Percentiles rank a stretch among this genome's conserved stretches.
Evolutionary conservation across 2,113 vertebrate species (phyloP).

Genomic region (Rhegmatorhina hoffmannsi): DNA sequence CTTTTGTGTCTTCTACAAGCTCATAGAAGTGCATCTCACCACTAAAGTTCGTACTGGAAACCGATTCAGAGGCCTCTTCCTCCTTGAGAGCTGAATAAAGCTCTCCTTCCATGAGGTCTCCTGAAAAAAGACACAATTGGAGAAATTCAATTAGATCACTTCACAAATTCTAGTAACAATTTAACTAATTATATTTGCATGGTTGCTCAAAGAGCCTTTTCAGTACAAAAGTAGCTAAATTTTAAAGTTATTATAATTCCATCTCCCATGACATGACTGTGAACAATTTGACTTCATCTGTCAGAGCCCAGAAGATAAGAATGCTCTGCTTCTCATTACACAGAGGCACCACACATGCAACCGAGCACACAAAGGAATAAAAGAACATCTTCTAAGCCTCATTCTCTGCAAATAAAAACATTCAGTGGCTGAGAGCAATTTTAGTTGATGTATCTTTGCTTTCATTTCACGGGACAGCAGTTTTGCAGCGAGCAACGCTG

Average conservation of each 20-base stretch:
- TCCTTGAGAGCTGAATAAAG: constrained; percentile 96
- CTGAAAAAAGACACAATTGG: constrained; percentile 67
- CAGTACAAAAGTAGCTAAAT: neutral
- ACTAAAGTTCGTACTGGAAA: constrained; percentile 92
- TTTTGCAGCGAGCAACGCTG: neutral
- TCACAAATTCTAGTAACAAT: neutral
- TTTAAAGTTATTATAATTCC: neutral
- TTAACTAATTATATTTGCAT: neutral
- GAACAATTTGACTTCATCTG: neutral
- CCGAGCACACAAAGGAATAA: neutral
- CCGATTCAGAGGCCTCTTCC: constrained; percentile 87
- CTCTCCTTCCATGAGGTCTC: constrained; percentile 95
- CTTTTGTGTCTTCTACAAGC: constrained; percentile 97
- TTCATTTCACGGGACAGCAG: neutral
- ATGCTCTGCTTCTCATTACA: neutral
- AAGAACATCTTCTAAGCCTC: neutral
- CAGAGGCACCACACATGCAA: neutral
- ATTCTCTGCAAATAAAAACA: neutral
- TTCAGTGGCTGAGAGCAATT: neutral
- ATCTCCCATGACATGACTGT: neutral
- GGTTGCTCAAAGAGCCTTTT: neutral
- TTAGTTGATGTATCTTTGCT: neutral
- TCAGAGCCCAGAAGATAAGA: neutral
- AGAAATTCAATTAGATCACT: neutral
- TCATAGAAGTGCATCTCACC: constrained; percentile 99